Conservation (phyloP, 30 jellyfish, hydroid and myxozoan species). For the Aurelia sp. region DNA sequence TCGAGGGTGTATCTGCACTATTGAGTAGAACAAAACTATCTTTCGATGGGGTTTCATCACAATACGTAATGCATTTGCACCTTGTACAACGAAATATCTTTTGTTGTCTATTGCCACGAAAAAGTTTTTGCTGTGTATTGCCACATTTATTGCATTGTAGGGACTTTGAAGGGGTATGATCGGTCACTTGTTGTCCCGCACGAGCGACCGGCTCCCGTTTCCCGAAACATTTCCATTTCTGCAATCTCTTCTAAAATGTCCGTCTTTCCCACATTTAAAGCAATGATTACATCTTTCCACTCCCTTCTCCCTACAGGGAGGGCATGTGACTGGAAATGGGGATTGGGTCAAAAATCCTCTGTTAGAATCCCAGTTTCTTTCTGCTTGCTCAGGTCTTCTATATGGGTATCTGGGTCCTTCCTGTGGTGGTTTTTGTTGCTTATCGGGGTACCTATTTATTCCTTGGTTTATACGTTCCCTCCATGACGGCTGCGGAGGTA, state of each 20-base stretch:
- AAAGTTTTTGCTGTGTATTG: neutral
- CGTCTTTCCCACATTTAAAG: slow-evolving; percentile 13
- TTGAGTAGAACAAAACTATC: no score
- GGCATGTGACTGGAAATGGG: no score
- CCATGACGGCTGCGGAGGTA: neutral
- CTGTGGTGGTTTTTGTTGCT: no score
- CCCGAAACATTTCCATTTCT: slow-evolving; percentile 2
- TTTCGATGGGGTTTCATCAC: neutral
- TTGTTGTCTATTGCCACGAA: neutral
- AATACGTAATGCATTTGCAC: neutral
- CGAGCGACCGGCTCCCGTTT: slow-evolving; percentile 15
- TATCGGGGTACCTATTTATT: no score
- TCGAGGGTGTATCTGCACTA: no score
- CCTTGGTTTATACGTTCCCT: no score
- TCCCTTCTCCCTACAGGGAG: neutral
- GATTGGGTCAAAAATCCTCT: no score
- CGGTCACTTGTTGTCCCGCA: slow-evolving; percentile 24
- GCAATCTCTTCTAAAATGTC: slow-evolving; percentile 19
- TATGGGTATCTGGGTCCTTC: no score
- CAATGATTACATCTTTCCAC: slow-evolving; percentile 1
- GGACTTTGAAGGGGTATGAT: neutral
- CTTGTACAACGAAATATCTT: neutral
- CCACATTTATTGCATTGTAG: slow-evolving; percentile 35
- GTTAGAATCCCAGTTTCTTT: no score
- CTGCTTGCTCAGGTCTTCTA: no score